Evolutionary conservation across 2,113 vertebrate genomes (phyloP), one percentile per base, ranked within the genome.

Genomic region (Tragelaphus imberbis): DNA sequence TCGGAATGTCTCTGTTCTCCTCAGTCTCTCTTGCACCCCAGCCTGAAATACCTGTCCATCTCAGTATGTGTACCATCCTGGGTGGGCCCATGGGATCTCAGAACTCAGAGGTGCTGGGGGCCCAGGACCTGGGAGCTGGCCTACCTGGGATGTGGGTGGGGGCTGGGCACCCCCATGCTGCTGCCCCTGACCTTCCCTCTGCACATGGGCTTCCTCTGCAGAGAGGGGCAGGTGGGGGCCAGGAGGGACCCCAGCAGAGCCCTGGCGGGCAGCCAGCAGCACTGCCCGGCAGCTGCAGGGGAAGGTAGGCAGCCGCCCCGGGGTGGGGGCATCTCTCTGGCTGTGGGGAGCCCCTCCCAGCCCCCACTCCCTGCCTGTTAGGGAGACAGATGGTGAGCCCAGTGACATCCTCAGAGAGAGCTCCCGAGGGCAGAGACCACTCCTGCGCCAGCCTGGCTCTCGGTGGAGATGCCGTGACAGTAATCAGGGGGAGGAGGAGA

Each of bases 41-140:
- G 51, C 90, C 65, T 61, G 3, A 80, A 88, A 36, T 36, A 80
- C 84, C 61, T 55, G 59, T 80, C 51, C 49, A 51, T 36, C 47
- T 61, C 30, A 15, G 7, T 21, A 12, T 10, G 5, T 0, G 1
- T 1, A 5, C 13, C 1, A 5, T 16, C 33, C 33, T 16, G 14
- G 5, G 33, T 2, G 28, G 49, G 55, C 7, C 16, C 15, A 0
- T 0, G 4, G 23, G 15, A 4, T 11, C 36, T 11, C 27, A 0
- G 13, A 12, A 6, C 28, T n/a, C 53, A 2, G 28, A 53, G 16
- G 19, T 1, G 0, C 30, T 2, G 55, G 59, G 47, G 3, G 44
- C 2, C 47, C 71, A 4, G 1, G 17, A 36, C 17, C 16, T 19
- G 4, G 56, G 61, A 27, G 17, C 55, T 25, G 75, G 56, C 15